Percentiles rank a stretch among this genome's conserved stretches.
Evolutionary conservation across 2,113 vertebrate genomes (phyloP).

Genomic region (Tilapia sparmanii): DNA sequence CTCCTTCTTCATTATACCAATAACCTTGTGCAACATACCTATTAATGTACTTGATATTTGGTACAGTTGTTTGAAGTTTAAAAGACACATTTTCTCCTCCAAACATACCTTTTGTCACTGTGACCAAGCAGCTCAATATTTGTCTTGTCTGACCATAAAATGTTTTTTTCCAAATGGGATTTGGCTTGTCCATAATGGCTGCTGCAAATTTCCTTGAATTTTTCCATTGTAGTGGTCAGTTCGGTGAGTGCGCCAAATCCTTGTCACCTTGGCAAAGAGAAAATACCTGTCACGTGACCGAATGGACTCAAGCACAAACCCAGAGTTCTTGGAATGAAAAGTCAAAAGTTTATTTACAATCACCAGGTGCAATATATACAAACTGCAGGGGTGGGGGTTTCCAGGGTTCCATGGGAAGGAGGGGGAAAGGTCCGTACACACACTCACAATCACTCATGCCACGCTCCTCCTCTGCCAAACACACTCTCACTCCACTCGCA

Average conservation of each 20-base stretch:
- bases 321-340: background rate
- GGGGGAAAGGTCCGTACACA: too few species aligned
- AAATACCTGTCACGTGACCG: background rate
- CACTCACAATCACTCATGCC: too few species aligned
- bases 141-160: background rate
- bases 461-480: too few species aligned
- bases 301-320: background rate
- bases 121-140: background rate
- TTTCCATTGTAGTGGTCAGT: background rate
- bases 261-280: background rate
- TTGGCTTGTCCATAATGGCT: background rate
- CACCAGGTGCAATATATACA: too few species aligned
- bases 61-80: background rate
- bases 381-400: too few species aligned
- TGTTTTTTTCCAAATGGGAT: background rate
- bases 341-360: background rate
- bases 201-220: background rate
- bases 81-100: background rate
- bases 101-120: background rate
- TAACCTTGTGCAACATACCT: background rate
- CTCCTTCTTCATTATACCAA: background rate
- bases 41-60: background rate
- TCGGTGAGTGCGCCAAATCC: background rate
- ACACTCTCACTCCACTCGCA: too few species aligned
- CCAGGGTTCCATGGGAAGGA: too few species aligned